Evolutionary conservation across 2,888 invertebrate genomes (phyloP), one percentile per base, ranked within the genome.

Genomic region (Timandra comae): DNA sequence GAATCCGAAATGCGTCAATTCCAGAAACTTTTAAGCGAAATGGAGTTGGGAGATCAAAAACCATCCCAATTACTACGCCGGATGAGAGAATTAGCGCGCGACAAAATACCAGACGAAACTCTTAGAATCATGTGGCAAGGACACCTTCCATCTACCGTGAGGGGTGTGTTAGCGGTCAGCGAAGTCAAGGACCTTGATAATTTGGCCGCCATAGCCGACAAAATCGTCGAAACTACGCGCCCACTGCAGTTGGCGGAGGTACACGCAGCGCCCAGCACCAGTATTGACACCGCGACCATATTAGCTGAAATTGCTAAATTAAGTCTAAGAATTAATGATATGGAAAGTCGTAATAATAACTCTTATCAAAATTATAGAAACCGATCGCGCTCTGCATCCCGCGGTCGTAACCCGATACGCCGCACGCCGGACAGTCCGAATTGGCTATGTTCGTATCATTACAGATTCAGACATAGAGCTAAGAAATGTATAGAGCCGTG

Each of bases 21-120:
- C 1, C 42, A 46, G 9, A 49, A 46, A 9, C 8, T 46, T 1
- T 12, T 47, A 2, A 23, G 33, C 0, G 39, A 40, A 6, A 41
- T 43, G 39, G 38, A 48, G 3, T 5, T 47, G 1, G 41, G 46
- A 0, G 41, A 39, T 7, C 45, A 45, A 7, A 41, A 40, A 4
- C 43, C 45, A 0, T 36, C 33, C 5, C 46, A 49, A 6, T 7
- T 49, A 2, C 13, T 49, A n/a, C 26, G 44, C 0, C 25, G 31
- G 6, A 49, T 46, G 44, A 24, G 26, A 40, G 38, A 35, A 6
- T 12, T 47, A 3, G 41, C 39, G 1, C 19, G 29, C 7, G 35
- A 31, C 0, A 42, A 40, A 20, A 29, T 44, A 1, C 25, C 27
- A 0, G 40, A 36, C 19, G 34, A 33, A 1, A 38, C 43, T 0